Evolutionary conservation across 1,140 invertebrate species (phyloP), one percentile per base, ranked within the genome.

Genomic region (Cephus cinctus): DNA sequence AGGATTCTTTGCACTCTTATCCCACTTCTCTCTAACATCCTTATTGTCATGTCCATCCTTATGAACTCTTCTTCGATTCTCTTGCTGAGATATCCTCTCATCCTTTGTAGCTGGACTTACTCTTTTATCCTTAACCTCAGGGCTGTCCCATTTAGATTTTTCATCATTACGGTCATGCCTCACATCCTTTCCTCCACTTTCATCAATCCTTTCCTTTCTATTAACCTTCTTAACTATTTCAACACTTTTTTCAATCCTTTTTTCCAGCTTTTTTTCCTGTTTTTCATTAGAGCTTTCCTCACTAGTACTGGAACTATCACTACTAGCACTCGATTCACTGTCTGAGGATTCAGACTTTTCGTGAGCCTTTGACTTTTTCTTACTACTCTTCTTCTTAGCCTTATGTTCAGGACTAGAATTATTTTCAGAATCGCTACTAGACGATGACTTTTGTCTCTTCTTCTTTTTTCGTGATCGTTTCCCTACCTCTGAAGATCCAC

Each of bases 111-210:
- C 5, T 2, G n/a, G 21, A 40, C 22, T 39, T 3, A 43, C 5
- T 27, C 6, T 11, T 14, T 20, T 31, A 19, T 30, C 18, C 25
- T 11, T 52, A 39, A 9, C 47, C 21, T 4, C 45, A 18, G 50
- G 50, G 47, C 51, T 57, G 23, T 71, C 68, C 68, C 68, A 71
- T 46, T 65, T 71, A 22, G 68, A 69, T 36, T 18, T 36, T 14
- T 36, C 34, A 15, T 15, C 8, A 2, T 15, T 36, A 11, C 34
- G 8, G 8, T 36, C 34, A n/a, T n/a, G n/a, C n/a, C n/a, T n/a
- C n/a, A n/a, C n/a, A n/a, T n/a, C n/a, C n/a, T n/a, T n/a, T n/a
- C n/a, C n/a, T n/a, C n/a, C n/a, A n/a, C n/a, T n/a, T n/a, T n/a
- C n/a, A n/a, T n/a, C n/a, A n/a, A n/a, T n/a, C n/a, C n/a, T n/a